phyloP scores from a whole-genome alignment of 23 tunicate genomes.

The Corella eumyota region DNA sequence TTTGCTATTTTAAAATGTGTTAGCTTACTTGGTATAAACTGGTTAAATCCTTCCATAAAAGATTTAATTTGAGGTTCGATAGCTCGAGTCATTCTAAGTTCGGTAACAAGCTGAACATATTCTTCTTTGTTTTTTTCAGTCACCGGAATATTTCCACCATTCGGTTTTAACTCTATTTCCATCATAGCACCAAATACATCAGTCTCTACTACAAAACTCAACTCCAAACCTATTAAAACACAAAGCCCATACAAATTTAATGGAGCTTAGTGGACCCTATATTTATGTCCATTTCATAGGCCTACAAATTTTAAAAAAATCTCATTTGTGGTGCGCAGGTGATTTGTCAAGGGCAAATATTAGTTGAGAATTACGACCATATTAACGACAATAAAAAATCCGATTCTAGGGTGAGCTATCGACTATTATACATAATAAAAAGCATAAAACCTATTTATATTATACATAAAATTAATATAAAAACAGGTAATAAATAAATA shows the following conservation, averaged over 20 bases:
- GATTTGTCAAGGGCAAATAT: too few relatives aligned
- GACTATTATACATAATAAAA: too few relatives aligned
- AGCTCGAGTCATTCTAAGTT: slow-evolving; percentile 86
- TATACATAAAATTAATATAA: not conserved
- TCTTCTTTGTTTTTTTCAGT: slow-evolving; percentile 81
- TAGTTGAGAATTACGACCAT: too few relatives aligned
- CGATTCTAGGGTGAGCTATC: too few relatives aligned
- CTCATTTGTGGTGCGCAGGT: too few relatives aligned
- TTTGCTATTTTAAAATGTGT: too few relatives aligned
- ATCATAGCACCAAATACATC: slow-evolving; percentile 91
- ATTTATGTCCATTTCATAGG: too few relatives aligned
- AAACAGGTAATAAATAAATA: too few relatives aligned
- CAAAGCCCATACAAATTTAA: not conserved
- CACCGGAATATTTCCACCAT: slow-evolving; percentile 55
- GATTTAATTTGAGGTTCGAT: slow-evolving; percentile 78
- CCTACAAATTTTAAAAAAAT: too few relatives aligned
- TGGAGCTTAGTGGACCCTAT: too few relatives aligned
- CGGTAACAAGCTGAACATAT: slow-evolving; percentile 94
- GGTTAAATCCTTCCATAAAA: slow-evolving; percentile 70
- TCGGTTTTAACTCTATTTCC: slow-evolving; percentile 77
- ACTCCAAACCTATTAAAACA: slow-evolving; percentile 58
- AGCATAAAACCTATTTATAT: too few relatives aligned
- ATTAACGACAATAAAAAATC: too few relatives aligned
- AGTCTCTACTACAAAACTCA: slow-evolving; percentile 76
- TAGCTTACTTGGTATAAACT: slow-evolving; percentile 67